Percentiles rank a stretch among this genome's conserved stretches.
phyloP scores from a whole-genome alignment of 2,113 vertebrate genomes.

The Takifugu bimaculatus region DNA sequence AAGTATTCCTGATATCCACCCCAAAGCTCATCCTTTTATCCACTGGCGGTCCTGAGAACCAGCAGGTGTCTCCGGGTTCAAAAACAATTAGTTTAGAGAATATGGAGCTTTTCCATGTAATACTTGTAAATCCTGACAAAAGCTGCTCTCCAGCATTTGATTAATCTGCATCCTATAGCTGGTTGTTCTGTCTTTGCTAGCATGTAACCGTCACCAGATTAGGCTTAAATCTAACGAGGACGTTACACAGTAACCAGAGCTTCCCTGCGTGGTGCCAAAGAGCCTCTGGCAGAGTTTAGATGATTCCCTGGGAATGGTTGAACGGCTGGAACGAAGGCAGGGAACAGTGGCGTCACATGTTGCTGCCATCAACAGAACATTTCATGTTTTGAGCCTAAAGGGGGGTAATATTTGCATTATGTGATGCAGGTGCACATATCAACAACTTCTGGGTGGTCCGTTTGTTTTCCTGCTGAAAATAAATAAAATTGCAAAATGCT shows the following conservation, averaged over 20 bases:
- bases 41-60: too few relatives aligned
- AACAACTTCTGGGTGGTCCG: too few relatives aligned
- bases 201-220: slow-evolving; percentile 64
- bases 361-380: background rate
- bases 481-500: background rate
- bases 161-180: slow-evolving; percentile 46
- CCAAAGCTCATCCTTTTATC: too few relatives aligned
- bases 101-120: slow-evolving; percentile 3
- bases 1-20: too few relatives aligned
- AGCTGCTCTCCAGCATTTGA: slow-evolving; percentile 43
- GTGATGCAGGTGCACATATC: background rate
- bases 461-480: too few relatives aligned
- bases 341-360: too few relatives aligned
- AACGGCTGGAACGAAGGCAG: slow-evolving; percentile 28
- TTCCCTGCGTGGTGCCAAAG: slow-evolving; percentile 39
- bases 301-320: slow-evolving; percentile 29
- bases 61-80: too few relatives aligned
- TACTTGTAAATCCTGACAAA: slow-evolving; percentile 38
- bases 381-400: background rate
- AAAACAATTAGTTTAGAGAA: too few relatives aligned
- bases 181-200: slow-evolving; percentile 47
- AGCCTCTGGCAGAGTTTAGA: slow-evolving; percentile 23
- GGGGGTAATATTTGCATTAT: background rate
- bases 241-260: slow-evolving; percentile 56
- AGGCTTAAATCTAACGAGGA: slow-evolving; percentile 66